Conservation (phyloP, 1,140 invertebrate genomes). For the Leptinotarsa defecta region DNA sequence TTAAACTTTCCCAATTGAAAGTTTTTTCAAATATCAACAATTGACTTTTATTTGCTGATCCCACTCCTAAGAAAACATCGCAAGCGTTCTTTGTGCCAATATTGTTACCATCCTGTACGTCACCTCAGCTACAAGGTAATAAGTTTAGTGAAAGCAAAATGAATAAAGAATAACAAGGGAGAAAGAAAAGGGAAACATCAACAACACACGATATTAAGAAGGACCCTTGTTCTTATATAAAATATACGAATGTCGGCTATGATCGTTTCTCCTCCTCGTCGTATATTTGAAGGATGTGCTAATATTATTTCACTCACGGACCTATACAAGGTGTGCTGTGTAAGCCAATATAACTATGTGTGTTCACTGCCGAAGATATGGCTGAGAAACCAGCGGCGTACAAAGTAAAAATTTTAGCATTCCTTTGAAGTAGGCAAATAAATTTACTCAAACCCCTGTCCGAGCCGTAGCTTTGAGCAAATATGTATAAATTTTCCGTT, state of each 20-base stretch:
- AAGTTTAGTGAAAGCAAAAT: constrained; percentile 28
- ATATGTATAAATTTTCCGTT: no score
- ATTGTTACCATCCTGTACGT: background rate
- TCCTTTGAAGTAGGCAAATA: no score
- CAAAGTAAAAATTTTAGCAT: no score
- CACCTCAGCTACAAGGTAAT: constrained; percentile 1
- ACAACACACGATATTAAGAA: constrained; percentile 34
- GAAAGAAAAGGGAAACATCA: constrained; percentile 20
- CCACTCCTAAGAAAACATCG: no score
- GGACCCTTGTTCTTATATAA: constrained; percentile 23
- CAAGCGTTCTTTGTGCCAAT: no score
- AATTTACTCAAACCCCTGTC: no score
- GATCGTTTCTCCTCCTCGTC: constrained; percentile 16
- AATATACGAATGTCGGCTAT: constrained; percentile 25
- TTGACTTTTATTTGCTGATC: no score
- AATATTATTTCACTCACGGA: constrained; percentile 43
- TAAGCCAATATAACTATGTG: constrained; percentile 39
- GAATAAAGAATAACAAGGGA: constrained; percentile 30
- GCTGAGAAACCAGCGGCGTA: no score
- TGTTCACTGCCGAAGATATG: constrained; percentile 35
- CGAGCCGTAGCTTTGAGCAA: no score
- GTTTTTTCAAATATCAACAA: no score
- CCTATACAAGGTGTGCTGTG: constrained; percentile 36
- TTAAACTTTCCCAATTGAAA: no score
- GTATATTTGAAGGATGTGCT: constrained; percentile 33